Evolutionary conservation across 2,888 invertebrate species (phyloP), one percentile per base, ranked within the genome.

Genomic region (Cephus pygmeus): DNA sequence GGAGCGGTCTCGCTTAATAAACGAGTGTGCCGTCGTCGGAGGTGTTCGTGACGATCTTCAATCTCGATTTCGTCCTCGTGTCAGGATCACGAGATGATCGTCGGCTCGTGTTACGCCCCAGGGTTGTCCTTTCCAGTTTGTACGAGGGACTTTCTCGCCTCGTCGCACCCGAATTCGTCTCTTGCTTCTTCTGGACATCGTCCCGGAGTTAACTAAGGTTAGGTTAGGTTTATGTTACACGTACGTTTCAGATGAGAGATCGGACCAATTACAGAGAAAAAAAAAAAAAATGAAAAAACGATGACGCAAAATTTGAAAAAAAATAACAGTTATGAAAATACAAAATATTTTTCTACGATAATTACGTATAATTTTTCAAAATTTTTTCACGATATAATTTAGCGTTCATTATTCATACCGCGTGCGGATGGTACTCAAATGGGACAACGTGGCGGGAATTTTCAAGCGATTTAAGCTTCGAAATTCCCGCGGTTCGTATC

Each of bases 61-160:
- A 85, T 89, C 88, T 87, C 85, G 86, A 88, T 88, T 88, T 89
- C 88, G 87, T 84, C 85, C 85, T 83, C 85, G 79, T 78, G 77
- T 81, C 76, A 77, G 82, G 82, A 81, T 80, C 79, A 76, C 75
- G 81, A 81, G 79, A 82, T 80, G 86, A 86, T 85, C 86, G 82
- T 68, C 76, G 79, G 79, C 86, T 90, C 90, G 87, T 89, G 85
- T 90, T 90, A 90, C 87, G 85, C 81, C 81, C 83, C 80, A 69
- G 81, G 82, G 83, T 84, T 83, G 89, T 89, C 89, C 86, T 86
- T 88, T 89, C 88, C 87, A 87, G 87, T 89, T 89, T 87, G 89
- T 88, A 87, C 88, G 83, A 83, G 83, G 86, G 88, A 87, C 88
- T 88, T 89, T 89, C 86, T 85, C 85, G 89, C 87, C 84, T 88